A percentile compares a stretch with the other conserved stretches of the same genome.
These are phyloP conservation scores for Goniozus legneri DNA, from an alignment of 1,140 invertebrate genomes.

Conservation along the genomic window DNA sequence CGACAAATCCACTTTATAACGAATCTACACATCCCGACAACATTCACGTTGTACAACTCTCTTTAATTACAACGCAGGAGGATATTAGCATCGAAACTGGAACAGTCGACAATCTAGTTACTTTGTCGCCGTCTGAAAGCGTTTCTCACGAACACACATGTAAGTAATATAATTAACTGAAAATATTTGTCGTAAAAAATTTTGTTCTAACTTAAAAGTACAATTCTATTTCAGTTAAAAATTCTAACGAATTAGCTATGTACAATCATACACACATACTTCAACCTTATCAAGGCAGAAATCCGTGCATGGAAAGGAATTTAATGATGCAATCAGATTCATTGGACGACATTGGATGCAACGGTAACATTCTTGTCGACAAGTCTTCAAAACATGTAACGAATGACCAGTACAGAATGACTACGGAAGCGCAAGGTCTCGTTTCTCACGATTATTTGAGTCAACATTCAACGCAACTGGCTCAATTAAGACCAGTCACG, in stretches of 20 bases:
- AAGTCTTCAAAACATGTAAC: constrained; percentile 64
- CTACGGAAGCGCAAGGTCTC: constrained; percentile 52
- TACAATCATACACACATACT: constrained; percentile 49
- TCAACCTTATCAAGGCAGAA: constrained; percentile 83
- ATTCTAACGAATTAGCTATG: constrained; percentile 51
- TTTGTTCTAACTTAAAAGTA: background rate
- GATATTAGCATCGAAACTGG: constrained; percentile 24
- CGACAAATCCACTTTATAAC: constrained; percentile 39
- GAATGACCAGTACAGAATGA: constrained; percentile 38
- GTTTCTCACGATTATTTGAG: constrained; percentile 54
- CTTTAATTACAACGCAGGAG: constrained; percentile 24
- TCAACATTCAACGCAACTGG: constrained; percentile 33
- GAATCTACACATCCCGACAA: constrained; percentile 38
- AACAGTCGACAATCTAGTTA: constrained; percentile 43
- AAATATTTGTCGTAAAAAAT: background rate
- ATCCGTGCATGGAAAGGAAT: constrained; percentile 86
- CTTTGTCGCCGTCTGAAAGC: constrained; percentile 50
- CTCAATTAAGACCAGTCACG: constrained; percentile 50
- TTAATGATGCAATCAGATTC: constrained; percentile 61
- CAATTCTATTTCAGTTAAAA: constrained; percentile 42
- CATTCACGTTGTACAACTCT: constrained; percentile 29
- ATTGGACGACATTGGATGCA: constrained; percentile 56
- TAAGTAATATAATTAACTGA: constrained; percentile 32
- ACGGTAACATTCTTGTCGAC: constrained; percentile 66
- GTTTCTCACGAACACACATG: constrained; percentile 41